Percentiles rank a stretch among this genome's conserved stretches.
Evolutionary conservation across 1,140 invertebrate genomes (phyloP).

Genomic region (Armadillidium nasatum): DNA sequence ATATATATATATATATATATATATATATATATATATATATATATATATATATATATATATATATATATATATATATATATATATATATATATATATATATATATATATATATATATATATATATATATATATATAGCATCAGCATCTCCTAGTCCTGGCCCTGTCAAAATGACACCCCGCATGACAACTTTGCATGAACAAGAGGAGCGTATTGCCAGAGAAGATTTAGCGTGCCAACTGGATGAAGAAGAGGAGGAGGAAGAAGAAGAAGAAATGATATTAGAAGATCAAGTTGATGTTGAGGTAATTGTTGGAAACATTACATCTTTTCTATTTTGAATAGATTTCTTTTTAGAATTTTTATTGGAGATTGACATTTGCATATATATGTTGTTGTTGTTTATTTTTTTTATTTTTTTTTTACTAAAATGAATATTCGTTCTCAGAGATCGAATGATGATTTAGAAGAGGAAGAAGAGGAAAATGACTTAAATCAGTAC

Average conservation of each 20-base stretch:
- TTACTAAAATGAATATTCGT: background rate
- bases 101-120: too few relatives aligned
- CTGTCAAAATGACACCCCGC: constrained; percentile 72
- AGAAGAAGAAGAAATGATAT: constrained; percentile 9
- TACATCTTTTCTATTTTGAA: background rate
- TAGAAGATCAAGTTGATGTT: background rate
- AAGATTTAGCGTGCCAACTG: constrained; percentile 31
- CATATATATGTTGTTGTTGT: too few relatives aligned
- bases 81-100: too few relatives aligned
- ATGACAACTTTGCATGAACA: constrained; percentile 84
- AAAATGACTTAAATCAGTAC: background rate
- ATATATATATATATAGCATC: constrained; percentile 46
- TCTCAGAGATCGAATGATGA: background rate
- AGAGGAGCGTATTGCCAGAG: constrained; percentile 51
- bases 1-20: too few relatives aligned
- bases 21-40: too few relatives aligned
- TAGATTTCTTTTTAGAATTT: background rate
- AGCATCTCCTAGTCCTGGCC: constrained; percentile 72
- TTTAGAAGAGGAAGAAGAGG: background rate
- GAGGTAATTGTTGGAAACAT: background rate
- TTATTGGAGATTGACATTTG: too few relatives aligned
- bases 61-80: too few relatives aligned
- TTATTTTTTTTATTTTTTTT: too few relatives aligned
- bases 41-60: too few relatives aligned
- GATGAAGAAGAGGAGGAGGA: constrained; percentile 44